A percentile compares a stretch with the other conserved stretches of the same genome.
Conservation (phyloP, 2,113 vertebrate species). For the Notiomystis cincta region DNA sequence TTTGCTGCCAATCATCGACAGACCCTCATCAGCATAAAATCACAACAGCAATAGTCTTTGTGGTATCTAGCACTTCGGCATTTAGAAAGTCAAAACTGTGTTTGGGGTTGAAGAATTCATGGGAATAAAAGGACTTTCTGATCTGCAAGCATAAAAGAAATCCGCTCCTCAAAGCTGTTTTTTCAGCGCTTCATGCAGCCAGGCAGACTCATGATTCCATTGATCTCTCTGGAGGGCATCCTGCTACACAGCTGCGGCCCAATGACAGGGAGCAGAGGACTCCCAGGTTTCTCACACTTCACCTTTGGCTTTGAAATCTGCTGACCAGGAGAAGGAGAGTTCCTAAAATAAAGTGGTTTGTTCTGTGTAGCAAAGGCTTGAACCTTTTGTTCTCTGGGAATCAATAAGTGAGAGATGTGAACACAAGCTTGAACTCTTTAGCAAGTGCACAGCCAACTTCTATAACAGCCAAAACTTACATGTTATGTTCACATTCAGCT, state of each 20-base stretch:
- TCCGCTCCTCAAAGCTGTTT: neutral
- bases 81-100: neutral
- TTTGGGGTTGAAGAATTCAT: neutral
- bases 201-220: neutral
- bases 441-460: neutral
- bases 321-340: neutral
- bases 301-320: neutral
- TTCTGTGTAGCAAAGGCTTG: neutral
- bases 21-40: neutral
- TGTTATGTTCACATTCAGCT: neutral
- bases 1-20: neutral
- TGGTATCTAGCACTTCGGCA: neutral
- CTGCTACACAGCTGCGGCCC: neutral
- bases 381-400: neutral
- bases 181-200: neutral
- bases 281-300: neutral
- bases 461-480: neutral
- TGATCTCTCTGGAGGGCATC: neutral
- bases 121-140: neutral
- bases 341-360: neutral
- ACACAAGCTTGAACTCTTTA: neutral
- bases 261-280: neutral
- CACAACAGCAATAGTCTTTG: neutral
- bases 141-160: neutral
- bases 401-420: neutral